These are phyloP conservation scores for Strongylocentrotus purpuratus DNA, from an alignment of 35 echinoderm and acorn worm genomes.

Conservation along the genomic window DNA sequence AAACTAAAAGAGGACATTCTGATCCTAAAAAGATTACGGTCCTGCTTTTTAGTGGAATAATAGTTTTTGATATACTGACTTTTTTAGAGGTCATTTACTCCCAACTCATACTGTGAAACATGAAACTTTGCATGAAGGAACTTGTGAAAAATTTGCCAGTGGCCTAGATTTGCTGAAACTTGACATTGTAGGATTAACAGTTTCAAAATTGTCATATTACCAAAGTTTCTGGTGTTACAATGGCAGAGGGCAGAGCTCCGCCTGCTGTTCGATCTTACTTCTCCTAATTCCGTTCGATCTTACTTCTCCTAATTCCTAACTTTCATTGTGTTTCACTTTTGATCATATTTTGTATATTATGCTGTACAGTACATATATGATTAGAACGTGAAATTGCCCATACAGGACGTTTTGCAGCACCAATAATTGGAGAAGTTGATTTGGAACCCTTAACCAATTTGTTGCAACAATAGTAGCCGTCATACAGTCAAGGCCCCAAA, in stretches of 20 bases:
- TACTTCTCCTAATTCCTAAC: neutral
- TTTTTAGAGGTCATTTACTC: too few relatives aligned
- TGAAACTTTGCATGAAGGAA: too few relatives aligned
- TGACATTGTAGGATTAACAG: too few relatives aligned
- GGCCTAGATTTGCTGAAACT: too few relatives aligned
- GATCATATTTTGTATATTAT: too few relatives aligned
- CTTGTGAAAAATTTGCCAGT: too few relatives aligned
- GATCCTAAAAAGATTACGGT: too few relatives aligned
- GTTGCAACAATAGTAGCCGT: neutral
- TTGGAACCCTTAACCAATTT: neutral
- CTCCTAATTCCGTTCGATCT: neutral
- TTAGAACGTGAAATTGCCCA: neutral
- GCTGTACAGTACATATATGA: neutral
- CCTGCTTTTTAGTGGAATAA: too few relatives aligned
- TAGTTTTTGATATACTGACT: too few relatives aligned
- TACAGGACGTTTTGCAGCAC: neutral
- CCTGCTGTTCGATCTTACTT: neutral
- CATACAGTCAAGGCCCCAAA: neutral
- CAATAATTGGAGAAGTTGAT: neutral
- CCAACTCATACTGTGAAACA: too few relatives aligned
- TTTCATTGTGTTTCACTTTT: too few relatives aligned
- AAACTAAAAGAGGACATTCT: too few relatives aligned
- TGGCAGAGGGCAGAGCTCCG: neutral
- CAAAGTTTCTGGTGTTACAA: neutral
- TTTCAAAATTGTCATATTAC: neutral